These are phyloP conservation scores for Heliconius hewitsoni DNA, from an alignment of 1,140 invertebrate species.

Conservation along the genomic window DNA sequence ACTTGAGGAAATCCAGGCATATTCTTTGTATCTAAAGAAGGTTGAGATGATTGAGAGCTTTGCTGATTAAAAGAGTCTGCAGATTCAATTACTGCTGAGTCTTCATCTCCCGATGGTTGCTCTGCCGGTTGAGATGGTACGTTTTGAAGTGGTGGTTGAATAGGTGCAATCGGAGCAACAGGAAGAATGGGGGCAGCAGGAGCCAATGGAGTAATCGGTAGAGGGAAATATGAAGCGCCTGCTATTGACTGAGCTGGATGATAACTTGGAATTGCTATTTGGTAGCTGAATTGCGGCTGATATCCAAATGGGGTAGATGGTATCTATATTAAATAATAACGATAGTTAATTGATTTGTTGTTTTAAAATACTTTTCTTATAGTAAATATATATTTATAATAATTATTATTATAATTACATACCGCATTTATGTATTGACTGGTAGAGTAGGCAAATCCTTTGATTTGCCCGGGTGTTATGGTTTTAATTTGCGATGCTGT, in stretches of 20 bases:
- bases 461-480: constrained; percentile 51
- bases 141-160: constrained; percentile 28
- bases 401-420: constrained; percentile 34
- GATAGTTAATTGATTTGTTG: not conserved
- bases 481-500: constrained; percentile 44
- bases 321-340: constrained; percentile 48
- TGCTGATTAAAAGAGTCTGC: constrained; percentile 54
- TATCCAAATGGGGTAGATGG: constrained; percentile 47
- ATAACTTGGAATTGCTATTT: constrained; percentile 41
- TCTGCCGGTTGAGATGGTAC: constrained; percentile 36
- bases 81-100: constrained; percentile 68
- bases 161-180: constrained; percentile 22
- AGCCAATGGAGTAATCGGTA: constrained; percentile 20
- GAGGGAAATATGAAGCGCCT: constrained; percentile 49
- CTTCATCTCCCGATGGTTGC: constrained; percentile 59
- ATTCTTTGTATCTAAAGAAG: constrained; percentile 41
- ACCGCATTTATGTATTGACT: constrained; percentile 69
- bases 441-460: constrained; percentile 62
- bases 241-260: constrained; percentile 47
- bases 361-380: too few relatives aligned
- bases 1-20: constrained; percentile 44
- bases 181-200: constrained; percentile 30
- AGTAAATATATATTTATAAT: not conserved
- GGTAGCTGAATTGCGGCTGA: constrained; percentile 59
- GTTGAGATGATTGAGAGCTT: constrained; percentile 25